These are phyloP conservation scores for Elaeidobius kamerunicus DNA, from an alignment of 2,888 invertebrate genomes.

Conservation along the genomic window DNA sequence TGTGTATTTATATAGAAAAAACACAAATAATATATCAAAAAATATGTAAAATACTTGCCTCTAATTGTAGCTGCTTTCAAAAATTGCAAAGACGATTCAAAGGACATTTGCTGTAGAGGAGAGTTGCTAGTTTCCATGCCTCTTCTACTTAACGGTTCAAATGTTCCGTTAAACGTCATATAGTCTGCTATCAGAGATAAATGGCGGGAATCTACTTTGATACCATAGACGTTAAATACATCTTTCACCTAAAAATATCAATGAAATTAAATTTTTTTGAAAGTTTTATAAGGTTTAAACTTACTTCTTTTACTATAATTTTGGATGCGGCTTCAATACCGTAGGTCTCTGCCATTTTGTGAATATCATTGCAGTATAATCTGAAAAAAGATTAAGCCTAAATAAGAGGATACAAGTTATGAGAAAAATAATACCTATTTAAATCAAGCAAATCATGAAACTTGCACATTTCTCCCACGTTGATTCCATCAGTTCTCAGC, in stretches of 20 bases:
- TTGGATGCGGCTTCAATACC: constrained; percentile 95
- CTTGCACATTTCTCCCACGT: constrained; percentile 87
- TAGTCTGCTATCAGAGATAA: constrained; percentile 92
- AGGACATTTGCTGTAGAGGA: constrained; percentile 96
- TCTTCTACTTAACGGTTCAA: constrained; percentile 84
- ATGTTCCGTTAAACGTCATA: constrained; percentile 93
- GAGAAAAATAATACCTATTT: constrained; percentile 51
- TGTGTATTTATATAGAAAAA: no score
- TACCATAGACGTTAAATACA: constrained; percentile 97
- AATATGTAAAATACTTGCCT: constrained; percentile 54
- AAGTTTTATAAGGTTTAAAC: neutral
- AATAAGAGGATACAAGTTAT: neutral
- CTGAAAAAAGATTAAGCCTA: no score
- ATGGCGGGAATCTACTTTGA: constrained; percentile 92
- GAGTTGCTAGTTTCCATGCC: constrained; percentile 91
- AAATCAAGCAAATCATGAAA: constrained; percentile 75
- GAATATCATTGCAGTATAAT: constrained; percentile 92
- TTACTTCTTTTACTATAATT: constrained; percentile 73
- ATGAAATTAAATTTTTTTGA: neutral
- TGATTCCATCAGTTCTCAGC: constrained; percentile 94
- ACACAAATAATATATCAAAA: neutral
- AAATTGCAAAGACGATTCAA: constrained; percentile 89
- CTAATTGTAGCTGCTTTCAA: constrained; percentile 71
- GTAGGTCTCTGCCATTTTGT: constrained; percentile 83
- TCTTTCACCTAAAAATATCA: constrained; percentile 69